Evolutionary conservation across 2,113 vertebrate genomes (phyloP).

Genomic region (Brachyhypopomus occidentalis): DNA sequence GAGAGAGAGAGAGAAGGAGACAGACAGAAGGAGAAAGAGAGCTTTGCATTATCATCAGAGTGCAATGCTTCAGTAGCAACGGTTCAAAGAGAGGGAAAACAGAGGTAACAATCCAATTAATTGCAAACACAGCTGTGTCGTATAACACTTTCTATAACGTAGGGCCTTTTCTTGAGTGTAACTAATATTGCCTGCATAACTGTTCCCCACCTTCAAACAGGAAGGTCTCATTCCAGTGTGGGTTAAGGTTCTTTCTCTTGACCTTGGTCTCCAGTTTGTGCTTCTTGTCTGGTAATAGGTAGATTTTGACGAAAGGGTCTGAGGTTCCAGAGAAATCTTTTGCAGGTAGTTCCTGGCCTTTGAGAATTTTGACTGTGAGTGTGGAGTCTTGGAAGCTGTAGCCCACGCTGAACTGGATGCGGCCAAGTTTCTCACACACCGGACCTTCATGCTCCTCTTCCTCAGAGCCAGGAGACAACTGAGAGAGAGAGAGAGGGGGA

Average conservation of each 20-base stretch:
- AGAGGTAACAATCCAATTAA: too few species aligned
- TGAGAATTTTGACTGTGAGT: slow-evolving; percentile 88
- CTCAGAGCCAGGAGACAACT: slow-evolving; percentile 87
- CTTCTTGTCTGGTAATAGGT: slow-evolving; percentile 96
- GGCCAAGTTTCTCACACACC: slow-evolving; percentile 82
- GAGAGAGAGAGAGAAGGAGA: slow-evolving; percentile 1
- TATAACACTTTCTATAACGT: too few species aligned
- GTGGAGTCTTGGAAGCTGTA: slow-evolving; percentile 94
- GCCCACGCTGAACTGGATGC: slow-evolving; percentile 94
- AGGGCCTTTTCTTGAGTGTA: too few species aligned
- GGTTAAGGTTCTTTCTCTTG: slow-evolving; percentile 97
- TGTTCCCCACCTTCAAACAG: slow-evolving; percentile 75
- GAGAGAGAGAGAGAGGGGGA: slow-evolving; percentile 1
- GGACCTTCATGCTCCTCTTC: slow-evolving; percentile 83
- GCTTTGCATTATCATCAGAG: too few species aligned
- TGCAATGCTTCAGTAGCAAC: too few species aligned
- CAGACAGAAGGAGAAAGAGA: neutral
- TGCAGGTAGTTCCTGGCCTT: slow-evolving; percentile 91
- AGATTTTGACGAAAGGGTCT: slow-evolving; percentile 97
- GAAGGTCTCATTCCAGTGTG: slow-evolving; percentile 92
- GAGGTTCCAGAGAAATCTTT: slow-evolving; percentile 99
- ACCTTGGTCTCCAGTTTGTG: slow-evolving; percentile 97
- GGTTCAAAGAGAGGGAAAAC: too few species aligned
- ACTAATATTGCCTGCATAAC: too few species aligned
- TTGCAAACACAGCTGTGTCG: too few species aligned